A percentile compares a stretch with the other conserved stretches of the same genome.
These are phyloP conservation scores for Typhlichthys eigenmanni DNA, from an alignment of 2,797 vertebrate species.

Conservation along the genomic window DNA sequence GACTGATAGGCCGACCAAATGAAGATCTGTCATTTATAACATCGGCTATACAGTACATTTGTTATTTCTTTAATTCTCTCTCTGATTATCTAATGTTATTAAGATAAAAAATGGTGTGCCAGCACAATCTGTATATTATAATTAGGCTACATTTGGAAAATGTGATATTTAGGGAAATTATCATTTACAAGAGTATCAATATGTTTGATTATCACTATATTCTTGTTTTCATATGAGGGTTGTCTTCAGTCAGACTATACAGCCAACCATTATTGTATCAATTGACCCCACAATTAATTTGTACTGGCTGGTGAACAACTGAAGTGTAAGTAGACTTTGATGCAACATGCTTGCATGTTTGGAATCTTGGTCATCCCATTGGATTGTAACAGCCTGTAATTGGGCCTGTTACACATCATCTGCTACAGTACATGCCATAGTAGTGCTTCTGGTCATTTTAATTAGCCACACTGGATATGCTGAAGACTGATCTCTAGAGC, in stretches of 20 bases:
- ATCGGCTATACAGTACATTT: too few relatives aligned
- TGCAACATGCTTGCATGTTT: not conserved
- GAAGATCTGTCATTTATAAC: slow-evolving; percentile 6
- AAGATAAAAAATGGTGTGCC: not conserved
- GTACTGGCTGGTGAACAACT: slow-evolving; percentile 3
- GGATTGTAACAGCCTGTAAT: not conserved
- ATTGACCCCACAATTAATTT: too few relatives aligned
- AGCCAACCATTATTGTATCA: too few relatives aligned
- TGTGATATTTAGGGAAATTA: not conserved
- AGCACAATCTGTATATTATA: not conserved
- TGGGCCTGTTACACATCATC: not conserved
- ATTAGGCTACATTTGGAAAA: slow-evolving; percentile 14
- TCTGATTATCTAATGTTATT: too few relatives aligned
- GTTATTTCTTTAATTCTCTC: too few relatives aligned
- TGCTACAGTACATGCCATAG: too few relatives aligned
- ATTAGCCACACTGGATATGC: too few relatives aligned
- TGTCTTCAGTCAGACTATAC: not conserved
- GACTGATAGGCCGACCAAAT: slow-evolving; percentile 38
- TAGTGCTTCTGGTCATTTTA: too few relatives aligned
- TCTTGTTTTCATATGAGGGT: not conserved
- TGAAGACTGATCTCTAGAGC: too few relatives aligned
- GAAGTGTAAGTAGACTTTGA: not conserved
- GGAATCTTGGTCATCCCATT: too few relatives aligned
- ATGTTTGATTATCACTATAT: too few relatives aligned
- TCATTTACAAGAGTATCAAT: too few relatives aligned